These are phyloP conservation scores for Aptenodytes patagonicus DNA, from an alignment of 2,113 vertebrate species.

Conservation along the genomic window DNA sequence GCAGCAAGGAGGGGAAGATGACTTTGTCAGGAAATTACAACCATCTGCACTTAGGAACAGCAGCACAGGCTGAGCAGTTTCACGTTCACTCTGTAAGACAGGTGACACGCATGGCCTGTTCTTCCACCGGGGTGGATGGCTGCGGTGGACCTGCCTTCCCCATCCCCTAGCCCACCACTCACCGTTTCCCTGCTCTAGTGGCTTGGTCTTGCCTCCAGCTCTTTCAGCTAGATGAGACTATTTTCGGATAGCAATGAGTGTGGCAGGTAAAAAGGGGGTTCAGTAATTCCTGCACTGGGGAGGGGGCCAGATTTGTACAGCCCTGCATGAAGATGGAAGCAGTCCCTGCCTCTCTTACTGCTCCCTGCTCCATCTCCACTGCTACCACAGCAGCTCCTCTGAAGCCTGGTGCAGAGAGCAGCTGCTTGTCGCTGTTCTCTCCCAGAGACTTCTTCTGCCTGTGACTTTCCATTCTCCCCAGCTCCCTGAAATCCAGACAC, in stretches of 20 bases:
- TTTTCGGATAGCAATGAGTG: background rate
- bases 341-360: background rate
- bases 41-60: background rate
- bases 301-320: accelerated
- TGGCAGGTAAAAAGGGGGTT: background rate
- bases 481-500: background rate
- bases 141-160: background rate
- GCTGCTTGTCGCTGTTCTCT: accelerated
- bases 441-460: background rate
- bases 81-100: background rate
- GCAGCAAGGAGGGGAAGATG: background rate
- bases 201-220: background rate
- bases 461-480: background rate
- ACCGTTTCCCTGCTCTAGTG: background rate
- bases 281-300: background rate
- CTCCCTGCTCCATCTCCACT: background rate
- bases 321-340: background rate
- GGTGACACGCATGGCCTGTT: background rate
- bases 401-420: background rate
- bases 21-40: background rate
- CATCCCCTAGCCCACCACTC: background rate
- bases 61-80: background rate
- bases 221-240: background rate
- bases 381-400: accelerated
- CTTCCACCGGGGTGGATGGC: background rate